These are phyloP conservation scores for Poeciliopsis occidentalis DNA, from an alignment of 2,113 vertebrate species.

Conservation along the genomic window DNA sequence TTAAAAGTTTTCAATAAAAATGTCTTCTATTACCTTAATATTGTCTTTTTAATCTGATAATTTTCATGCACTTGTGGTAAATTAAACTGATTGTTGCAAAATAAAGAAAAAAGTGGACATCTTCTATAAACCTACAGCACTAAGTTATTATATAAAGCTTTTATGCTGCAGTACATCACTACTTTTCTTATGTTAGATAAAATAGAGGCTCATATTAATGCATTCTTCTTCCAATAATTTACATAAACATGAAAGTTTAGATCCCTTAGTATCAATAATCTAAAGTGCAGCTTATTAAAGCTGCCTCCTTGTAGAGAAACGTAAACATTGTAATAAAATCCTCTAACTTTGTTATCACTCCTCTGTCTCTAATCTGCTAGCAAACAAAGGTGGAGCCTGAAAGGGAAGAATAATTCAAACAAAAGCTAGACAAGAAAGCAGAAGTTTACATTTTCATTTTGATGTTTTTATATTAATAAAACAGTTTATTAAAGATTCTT, in stretches of 20 bases:
- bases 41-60: background rate
- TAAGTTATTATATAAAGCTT: background rate
- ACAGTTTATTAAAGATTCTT: background rate
- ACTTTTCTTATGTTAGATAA: background rate
- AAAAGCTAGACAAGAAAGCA: background rate
- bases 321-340: background rate
- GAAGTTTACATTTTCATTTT: slow-evolving; percentile 1
- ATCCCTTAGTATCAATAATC: slow-evolving; percentile 12
- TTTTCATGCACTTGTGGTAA: background rate
- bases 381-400: slow-evolving; percentile 56
- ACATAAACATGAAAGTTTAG: slow-evolving; percentile 39
- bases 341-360: background rate
- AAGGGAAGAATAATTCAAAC: slow-evolving; percentile 12
- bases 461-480: background rate
- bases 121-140: background rate
- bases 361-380: slow-evolving; percentile 22
- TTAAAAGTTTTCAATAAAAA: background rate
- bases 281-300: slow-evolving; percentile 16
- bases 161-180: background rate
- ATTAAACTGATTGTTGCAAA: background rate
- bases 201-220: slow-evolving; percentile 56
- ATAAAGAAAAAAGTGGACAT: background rate
- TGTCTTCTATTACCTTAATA: background rate
- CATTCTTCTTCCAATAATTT: slow-evolving; percentile 56
- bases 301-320: slow-evolving; percentile 4